Conservation (phyloP, 2,888 invertebrate species). For the Eilema caniola region DNA sequence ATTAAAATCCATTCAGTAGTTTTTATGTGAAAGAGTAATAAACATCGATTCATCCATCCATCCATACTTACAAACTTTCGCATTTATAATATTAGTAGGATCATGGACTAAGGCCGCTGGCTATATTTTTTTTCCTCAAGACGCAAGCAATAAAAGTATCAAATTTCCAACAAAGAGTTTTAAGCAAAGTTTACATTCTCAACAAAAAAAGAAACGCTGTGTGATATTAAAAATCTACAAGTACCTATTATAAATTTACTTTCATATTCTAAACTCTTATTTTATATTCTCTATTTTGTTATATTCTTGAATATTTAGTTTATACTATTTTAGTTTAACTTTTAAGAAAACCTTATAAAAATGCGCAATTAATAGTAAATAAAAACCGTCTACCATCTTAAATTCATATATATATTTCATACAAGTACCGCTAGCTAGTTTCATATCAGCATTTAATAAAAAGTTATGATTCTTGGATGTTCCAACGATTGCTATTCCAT, state of each 20-base stretch:
- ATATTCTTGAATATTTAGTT: too few species aligned
- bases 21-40: too few species aligned
- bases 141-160: background rate
- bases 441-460: constrained; percentile 44
- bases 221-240: background rate
- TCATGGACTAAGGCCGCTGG: background rate
- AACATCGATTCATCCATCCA: too few species aligned
- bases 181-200: background rate
- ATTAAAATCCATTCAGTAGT: too few species aligned
- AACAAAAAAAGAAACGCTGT: background rate
- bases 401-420: constrained; percentile 33
- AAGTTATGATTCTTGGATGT: constrained; percentile 35
- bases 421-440: constrained; percentile 23
- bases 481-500: constrained; percentile 32
- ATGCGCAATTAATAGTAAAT: too few species aligned
- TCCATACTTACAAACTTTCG: too few species aligned
- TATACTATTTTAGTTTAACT: too few species aligned
- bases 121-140: background rate
- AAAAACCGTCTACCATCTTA: too few species aligned
- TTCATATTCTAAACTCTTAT: too few species aligned
- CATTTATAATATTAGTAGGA: too few species aligned
- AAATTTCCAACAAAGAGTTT: background rate
- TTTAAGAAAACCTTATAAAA: too few species aligned
- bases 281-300: too few species aligned
- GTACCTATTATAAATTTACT: background rate